Conservation (phyloP, 2,797 vertebrate genomes). For the Chromobotia macracanthus region DNA sequence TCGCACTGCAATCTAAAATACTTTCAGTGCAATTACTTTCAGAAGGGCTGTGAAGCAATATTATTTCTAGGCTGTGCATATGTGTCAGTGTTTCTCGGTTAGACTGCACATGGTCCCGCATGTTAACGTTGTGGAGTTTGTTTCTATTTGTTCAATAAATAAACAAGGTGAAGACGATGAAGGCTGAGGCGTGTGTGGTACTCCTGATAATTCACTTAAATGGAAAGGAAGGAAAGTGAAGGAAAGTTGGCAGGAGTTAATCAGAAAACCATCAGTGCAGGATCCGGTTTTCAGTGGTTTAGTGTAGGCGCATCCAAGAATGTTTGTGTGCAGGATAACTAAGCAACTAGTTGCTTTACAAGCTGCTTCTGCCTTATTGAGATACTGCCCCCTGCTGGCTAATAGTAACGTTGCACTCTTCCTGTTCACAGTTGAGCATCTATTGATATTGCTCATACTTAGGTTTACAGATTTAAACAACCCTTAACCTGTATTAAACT, state of each 20-base stretch:
- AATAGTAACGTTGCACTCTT: slow-evolving; percentile 48
- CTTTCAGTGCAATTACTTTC: slow-evolving; percentile 32
- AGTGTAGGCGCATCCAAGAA: slow-evolving; percentile 1
- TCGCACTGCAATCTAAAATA: slow-evolving; percentile 18
- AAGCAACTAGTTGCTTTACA: background rate
- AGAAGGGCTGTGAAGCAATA: slow-evolving; percentile 6
- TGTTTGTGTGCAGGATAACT: slow-evolving; percentile 36
- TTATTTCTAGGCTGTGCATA: slow-evolving; percentile 36
- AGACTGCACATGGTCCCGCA: slow-evolving; percentile 38
- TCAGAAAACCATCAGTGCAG: slow-evolving; percentile 25
- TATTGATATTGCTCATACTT: too few relatives aligned
- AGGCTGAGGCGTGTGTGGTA: background rate
- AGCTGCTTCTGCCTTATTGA: slow-evolving; percentile 35
- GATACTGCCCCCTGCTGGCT: slow-evolving; percentile 71
- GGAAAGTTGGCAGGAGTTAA: slow-evolving; percentile 36
- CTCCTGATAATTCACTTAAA: slow-evolving; percentile 49
- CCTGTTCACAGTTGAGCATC: background rate
- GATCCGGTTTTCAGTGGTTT: slow-evolving; percentile 30
- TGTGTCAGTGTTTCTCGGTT: slow-evolving; percentile 23
- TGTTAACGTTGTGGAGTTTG: slow-evolving; percentile 26
- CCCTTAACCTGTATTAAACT: too few relatives aligned
- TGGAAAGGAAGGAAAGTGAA: slow-evolving; percentile 39
- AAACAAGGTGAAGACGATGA: slow-evolving; percentile 21
- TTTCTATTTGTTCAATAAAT: slow-evolving; percentile 50
- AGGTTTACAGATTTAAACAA: too few relatives aligned